phyloP scores from a whole-genome alignment of 2,113 vertebrate genomes.

The Catharus bicknelli region DNA sequence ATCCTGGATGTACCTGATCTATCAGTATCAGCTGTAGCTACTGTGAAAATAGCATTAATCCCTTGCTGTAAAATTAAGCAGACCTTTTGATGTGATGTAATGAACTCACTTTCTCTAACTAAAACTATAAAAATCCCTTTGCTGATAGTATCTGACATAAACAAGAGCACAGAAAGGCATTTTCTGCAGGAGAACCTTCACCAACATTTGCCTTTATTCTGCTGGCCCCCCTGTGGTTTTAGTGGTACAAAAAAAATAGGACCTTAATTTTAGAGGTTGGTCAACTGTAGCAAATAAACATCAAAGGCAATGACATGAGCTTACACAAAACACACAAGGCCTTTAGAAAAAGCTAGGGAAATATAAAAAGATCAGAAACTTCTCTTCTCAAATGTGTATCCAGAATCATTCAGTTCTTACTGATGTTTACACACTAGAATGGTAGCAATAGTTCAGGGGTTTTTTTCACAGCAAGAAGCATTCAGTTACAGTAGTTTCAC shows the following conservation, averaged over 20 bases:
- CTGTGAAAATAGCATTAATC: not conserved
- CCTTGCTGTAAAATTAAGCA: not conserved
- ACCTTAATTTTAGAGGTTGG: slow-evolving; percentile 10
- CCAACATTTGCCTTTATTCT: not conserved
- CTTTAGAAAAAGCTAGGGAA: not conserved
- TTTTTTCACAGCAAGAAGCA: not conserved
- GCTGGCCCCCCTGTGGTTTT: not conserved
- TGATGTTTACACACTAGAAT: not conserved
- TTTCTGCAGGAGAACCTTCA: not conserved
- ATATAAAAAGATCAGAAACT: not conserved
- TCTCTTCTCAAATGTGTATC: not conserved
- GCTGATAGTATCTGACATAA: not conserved
- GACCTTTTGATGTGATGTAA: not conserved
- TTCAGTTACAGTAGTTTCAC: no score
- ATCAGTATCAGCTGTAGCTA: not conserved
- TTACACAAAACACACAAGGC: not conserved
- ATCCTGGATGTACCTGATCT: not conserved
- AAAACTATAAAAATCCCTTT: not conserved
- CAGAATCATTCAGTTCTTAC: not conserved
- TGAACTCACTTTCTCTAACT: not conserved
- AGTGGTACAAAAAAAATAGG: not conserved
- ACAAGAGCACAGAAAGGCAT: not conserved
- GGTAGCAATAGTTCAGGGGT: not conserved
- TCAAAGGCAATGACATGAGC: slow-evolving; percentile 17
- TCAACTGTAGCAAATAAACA: not conserved